phyloP scores from a whole-genome alignment of 1,140 invertebrate species.

The Linepithema humile region DNA sequence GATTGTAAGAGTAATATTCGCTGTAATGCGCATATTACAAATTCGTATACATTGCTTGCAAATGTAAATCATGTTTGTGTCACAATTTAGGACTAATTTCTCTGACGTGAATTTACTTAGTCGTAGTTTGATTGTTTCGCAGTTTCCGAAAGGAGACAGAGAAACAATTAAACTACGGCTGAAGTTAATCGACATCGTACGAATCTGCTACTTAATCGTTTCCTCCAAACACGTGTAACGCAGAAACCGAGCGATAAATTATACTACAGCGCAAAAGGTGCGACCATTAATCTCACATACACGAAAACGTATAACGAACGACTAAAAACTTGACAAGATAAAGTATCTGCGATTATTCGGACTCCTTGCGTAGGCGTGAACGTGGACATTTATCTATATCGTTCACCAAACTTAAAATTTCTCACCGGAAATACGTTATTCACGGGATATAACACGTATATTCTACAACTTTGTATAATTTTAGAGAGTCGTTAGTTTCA shows the following conservation, averaged over 20 bases:
- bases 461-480: too few relatives aligned
- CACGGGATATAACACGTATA: too few relatives aligned
- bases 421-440: too few relatives aligned
- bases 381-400: conserved; percentile 8
- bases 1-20: neutral
- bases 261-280: neutral
- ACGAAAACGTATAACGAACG: conserved; percentile 14
- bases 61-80: neutral
- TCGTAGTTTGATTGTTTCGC: conserved; percentile 31
- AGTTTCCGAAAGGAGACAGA: neutral
- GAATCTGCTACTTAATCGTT: too few relatives aligned
- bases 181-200: conserved; percentile 23
- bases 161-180: conserved; percentile 46
- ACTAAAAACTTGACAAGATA: conserved; percentile 44
- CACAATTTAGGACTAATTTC: neutral
- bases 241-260: conserved; percentile 15
- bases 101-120: conserved; percentile 9
- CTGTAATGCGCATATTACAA: neutral
- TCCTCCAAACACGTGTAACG: conserved; percentile 12
- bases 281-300: conserved; percentile 7
- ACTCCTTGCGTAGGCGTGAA: neutral
- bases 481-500: neutral
- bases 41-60: neutral
- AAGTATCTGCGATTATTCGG: conserved; percentile 13
- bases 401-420: conserved; percentile 10